A percentile compares a stretch with the other conserved stretches of the same genome.
Evolutionary conservation across 2,797 vertebrate genomes (phyloP).

Genomic region (Cuculus canorus): DNA sequence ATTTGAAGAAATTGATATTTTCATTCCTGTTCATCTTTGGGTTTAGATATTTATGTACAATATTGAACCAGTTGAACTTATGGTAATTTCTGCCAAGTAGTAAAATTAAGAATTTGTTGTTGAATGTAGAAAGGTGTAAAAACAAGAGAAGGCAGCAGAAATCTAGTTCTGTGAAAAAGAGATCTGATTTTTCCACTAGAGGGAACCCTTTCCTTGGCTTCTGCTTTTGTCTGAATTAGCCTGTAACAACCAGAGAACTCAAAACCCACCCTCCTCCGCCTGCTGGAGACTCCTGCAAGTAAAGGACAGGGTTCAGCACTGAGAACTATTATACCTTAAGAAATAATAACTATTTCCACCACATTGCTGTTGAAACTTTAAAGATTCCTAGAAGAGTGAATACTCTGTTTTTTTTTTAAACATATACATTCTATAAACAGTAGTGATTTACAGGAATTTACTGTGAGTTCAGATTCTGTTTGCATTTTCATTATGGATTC

Average conservation of each 20-base stretch:
- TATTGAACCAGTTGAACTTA: neutral
- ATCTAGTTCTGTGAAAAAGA: neutral
- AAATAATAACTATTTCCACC: neutral
- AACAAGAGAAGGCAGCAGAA: too few species aligned
- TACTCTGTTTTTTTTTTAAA: neutral
- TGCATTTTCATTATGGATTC: neutral
- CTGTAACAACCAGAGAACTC: fast-evolving
- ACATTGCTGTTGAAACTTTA: neutral
- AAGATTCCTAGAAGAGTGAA: neutral
- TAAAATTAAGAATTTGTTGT: neutral
- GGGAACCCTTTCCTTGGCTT: slow-evolving; percentile 2
- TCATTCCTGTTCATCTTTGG: neutral
- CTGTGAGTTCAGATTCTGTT: neutral
- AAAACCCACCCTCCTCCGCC: neutral
- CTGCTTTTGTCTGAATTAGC: neutral
- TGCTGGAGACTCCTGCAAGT: neutral
- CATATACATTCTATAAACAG: fast-evolving
- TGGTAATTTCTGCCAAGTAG: neutral
- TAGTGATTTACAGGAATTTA: neutral
- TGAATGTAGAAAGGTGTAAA: neutral
- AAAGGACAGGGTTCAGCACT: neutral
- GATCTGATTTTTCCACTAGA: neutral
- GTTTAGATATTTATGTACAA: neutral
- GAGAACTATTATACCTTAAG: neutral
- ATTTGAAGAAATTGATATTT: neutral